A percentile compares a stretch with the other conserved stretches of the same genome.
phyloP scores from a whole-genome alignment of 2,113 vertebrate genomes.

The Scortum barcoo region DNA sequence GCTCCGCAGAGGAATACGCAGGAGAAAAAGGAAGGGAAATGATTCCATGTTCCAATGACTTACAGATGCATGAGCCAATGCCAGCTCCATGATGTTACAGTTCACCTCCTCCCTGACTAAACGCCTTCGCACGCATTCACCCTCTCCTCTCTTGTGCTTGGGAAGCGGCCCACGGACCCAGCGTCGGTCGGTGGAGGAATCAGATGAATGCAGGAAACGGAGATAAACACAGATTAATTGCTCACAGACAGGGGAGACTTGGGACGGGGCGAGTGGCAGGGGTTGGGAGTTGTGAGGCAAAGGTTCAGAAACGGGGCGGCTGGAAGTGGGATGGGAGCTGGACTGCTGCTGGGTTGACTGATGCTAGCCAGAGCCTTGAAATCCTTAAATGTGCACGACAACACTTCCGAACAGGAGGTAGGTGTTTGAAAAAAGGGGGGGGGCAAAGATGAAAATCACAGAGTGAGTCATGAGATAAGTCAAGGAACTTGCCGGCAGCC shows the following conservation, averaged over 20 bases:
- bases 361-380: constrained; percentile 5
- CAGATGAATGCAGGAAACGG: constrained; percentile 79
- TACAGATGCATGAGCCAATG: constrained; percentile 71
- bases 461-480: constrained; percentile 4
- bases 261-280: constrained; percentile 32
- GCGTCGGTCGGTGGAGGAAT: constrained; percentile 61
- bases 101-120: constrained; percentile 60
- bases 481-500: constrained; percentile 10
- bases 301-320: constrained; percentile 44
- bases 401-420: constrained; percentile 3
- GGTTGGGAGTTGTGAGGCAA: constrained; percentile 2
- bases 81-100: constrained; percentile 71
- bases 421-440: not conserved
- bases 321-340: constrained; percentile 10
- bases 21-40: constrained; percentile 59
- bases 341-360: not conserved
- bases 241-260: constrained; percentile 74
- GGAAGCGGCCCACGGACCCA: constrained; percentile 61
- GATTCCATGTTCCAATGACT: constrained; percentile 75
- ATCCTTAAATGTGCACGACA: constrained; percentile 29
- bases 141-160: constrained; percentile 42
- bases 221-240: constrained; percentile 81
- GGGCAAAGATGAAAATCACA: not conserved
- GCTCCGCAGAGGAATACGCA: constrained; percentile 52
- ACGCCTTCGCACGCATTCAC: constrained; percentile 79